Base-by-base conservation (phyloP, 2,113 vertebrate genomes). In the Brienomyrus brachyistius region DNA sequence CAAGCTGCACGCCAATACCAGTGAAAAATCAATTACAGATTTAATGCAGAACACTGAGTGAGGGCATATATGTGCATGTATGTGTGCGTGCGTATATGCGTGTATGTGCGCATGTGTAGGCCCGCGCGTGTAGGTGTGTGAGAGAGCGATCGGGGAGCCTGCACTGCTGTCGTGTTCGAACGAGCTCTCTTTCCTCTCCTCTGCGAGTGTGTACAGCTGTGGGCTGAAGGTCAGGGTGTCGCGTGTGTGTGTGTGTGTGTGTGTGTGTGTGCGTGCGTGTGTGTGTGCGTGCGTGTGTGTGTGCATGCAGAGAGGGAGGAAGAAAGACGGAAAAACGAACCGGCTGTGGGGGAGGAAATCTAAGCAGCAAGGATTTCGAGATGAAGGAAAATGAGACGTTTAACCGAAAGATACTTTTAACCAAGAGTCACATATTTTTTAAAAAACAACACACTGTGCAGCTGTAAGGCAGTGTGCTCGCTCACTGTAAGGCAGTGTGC, bases 161-260 rank as follows among this genome's bases (percentile, higher is more conserved):
- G 31, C 40, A 23, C 43, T 50, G 9, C 52, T 11, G 40, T 21
- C 23, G 56, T 66, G 87, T 88, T 43, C 45, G 43, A 88, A 62
- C 54, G 21, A 40, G 87, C 17, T 47, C 43, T 70, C 50, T 27
- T 27, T 52, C n/a, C 4, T 47, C 47, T 47, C 48, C 48, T 86
- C 48, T 51, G 31, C 31, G 43, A 27, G 40, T 47, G 87, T 88
- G 56, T 88, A 70, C 19, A 88, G 23, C 56, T 48, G 87, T 10
- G 21, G 43, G 56, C 40, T 88, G 87, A 88, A 88, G 87, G 66
- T 89, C 88, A 89, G 45, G 48, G 88, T 89, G 47, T 31, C 23
- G 62, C 21, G 88, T 8, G 66, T 23, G 80, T 43, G 80, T 47
- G 21, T 7, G 80, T 80, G 13, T 6, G 74, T 40, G 74, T 2